Evolutionary conservation across 2,113 vertebrate species (phyloP).

Genomic region (Hydrolagus affinis): DNA sequence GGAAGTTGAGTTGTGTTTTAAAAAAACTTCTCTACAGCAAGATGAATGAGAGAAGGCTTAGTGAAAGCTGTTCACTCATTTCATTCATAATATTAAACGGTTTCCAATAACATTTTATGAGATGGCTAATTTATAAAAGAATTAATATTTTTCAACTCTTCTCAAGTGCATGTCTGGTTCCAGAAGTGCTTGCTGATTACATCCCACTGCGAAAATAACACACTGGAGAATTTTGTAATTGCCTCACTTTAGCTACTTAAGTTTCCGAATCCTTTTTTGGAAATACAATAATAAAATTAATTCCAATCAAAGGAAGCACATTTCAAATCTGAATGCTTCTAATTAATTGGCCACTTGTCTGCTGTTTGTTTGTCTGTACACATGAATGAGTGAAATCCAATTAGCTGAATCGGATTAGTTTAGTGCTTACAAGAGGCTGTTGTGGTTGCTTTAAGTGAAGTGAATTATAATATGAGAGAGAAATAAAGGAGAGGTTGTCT

Average conservation of each 20-base stretch:
- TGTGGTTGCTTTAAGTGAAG: constrained; percentile 6
- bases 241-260: constrained; percentile 33
- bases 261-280: constrained; percentile 37
- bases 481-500: not conserved
- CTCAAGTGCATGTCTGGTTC: not conserved
- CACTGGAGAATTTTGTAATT: constrained; percentile 42
- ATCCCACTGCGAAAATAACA: constrained; percentile 20
- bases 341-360: constrained; percentile 39
- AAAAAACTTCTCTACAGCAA: not conserved
- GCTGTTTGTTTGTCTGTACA: constrained; percentile 30
- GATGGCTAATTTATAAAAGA: not conserved
- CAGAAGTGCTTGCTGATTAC: constrained; percentile 3
- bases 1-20: too few species aligned
- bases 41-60: not conserved
- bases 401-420: constrained; percentile 26
- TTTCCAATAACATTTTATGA: not conserved
- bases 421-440: not conserved
- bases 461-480: not conserved
- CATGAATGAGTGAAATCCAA: not conserved
- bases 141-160: not conserved
- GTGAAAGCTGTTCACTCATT: not conserved
- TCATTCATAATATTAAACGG: not conserved
- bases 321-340: constrained; percentile 37
- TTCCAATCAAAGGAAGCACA: constrained; percentile 35
- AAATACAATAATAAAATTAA: constrained; percentile 39